Evolutionary conservation across 2,113 vertebrate species (phyloP), one percentile per base, ranked within the genome.

Genomic region (Ictalurus furcatus): DNA sequence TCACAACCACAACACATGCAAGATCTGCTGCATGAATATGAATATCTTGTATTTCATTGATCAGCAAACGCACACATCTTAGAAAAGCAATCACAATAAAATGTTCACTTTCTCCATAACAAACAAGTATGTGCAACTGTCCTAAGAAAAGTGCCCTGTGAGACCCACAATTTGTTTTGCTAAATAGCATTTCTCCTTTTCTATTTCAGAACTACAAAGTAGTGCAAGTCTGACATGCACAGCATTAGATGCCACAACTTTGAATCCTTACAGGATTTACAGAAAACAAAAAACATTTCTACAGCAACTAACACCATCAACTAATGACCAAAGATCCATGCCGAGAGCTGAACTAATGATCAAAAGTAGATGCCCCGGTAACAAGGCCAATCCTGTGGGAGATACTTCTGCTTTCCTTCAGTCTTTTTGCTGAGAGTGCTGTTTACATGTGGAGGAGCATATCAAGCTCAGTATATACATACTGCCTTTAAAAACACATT

Each of bases 291-390:
- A 37, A 16, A 1, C 19, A 87, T 87, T 71, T 88, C 78, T 73
- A 40, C 87, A 73, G 48, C 48, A 88, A 58, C 44, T 71, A 83
- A 82, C 34, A 19, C 30, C 40, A 63, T 56, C 48, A 83, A 71
- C 87, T 83, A 69, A 82, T 83, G 63, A 76, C 71, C n/a, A n/a
- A 79, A 85, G 79, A 83, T 83, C 37, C 54, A 30, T 56, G 59
- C 76, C 25, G 30, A 82, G 67, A 56, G 44, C 71, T 89, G 13
- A 79, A 84, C 83, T 37, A 78, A 89, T 79, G 71, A 89, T 79
- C 82, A 79, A 65, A 61, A 85, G 82, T 73, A 63, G 40, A 74
- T 81, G 30, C 48, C 52, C 34, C 7, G 4, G 54, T 73, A 88
- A 73, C 61, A 25, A 61, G 87, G 37, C 54, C 25, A 54, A 12